Base-by-base conservation (phyloP, 1,140 invertebrate genomes). In the Odontomachus brunneus region DNA sequence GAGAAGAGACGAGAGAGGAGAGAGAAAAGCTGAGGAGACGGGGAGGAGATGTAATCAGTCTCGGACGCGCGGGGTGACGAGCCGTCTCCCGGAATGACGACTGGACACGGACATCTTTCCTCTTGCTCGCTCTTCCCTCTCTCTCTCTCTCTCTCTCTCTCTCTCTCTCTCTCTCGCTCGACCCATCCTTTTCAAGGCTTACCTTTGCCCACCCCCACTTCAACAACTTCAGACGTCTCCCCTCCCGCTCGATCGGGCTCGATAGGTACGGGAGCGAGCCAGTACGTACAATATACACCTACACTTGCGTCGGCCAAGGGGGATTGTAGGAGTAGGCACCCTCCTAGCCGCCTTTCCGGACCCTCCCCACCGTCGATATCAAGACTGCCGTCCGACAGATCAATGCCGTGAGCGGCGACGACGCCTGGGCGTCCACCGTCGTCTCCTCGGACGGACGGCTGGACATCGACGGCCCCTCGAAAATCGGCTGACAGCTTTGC, bases 301-400 rank as follows among this genome's bases (percentile, higher is more conserved):
- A 76, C 65, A 72, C 49, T 74, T 49, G 29, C 81, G 53, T 76
- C 57, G 65, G 19, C 12, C 75, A 38, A 59, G 48, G 59, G 59
- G 55, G 60, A 48, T 71, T 75, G 72, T 38, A 87, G 74, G 63
- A 84, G 71, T 67, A 76, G 59, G 69, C 66, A 71, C 73, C 85
- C 83, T 87, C 80, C 87, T 86, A 86, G 86, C 85, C 80, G 84
- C 85, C 88, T 88, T 86, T 86, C 81, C 73, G 72, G 65, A 84
- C 86, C 85, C 85, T 87, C 87, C 85, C 88, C 89, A 73, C 88
- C 89, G 86, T 90, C 92, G 92, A 93, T 93, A 93, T 93, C 92
- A 92, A 93, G 92, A 92, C 92, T 91, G 84, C 89, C 91, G 86
- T 91, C 91, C 89, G 91, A 92, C 93, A 93, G 93, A 93, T 93